Evolutionary conservation across 2,888 invertebrate species (phyloP).

Genomic region (Hymenopus coronatus): DNA sequence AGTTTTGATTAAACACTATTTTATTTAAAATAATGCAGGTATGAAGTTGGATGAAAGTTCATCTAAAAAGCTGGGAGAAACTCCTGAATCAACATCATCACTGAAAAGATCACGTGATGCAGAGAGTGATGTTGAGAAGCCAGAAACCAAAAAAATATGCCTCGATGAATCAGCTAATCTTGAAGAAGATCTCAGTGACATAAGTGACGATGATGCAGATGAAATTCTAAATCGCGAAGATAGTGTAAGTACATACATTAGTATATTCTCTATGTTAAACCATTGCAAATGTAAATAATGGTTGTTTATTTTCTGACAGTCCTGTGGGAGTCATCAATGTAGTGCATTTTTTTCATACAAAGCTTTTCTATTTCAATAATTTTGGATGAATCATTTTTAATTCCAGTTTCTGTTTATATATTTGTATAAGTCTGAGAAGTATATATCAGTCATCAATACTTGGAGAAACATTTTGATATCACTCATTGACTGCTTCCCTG

Average conservation of each 20-base stretch:
- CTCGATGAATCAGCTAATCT: slow-evolving; percentile 46
- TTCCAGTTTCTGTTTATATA: no score
- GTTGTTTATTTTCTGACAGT: neutral
- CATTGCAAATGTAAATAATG: no score
- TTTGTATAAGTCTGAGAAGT: no score
- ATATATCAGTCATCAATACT: no score
- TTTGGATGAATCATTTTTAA: no score
- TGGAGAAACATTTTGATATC: no score
- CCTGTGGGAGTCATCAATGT: no score
- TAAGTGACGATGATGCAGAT: slow-evolving; percentile 79
- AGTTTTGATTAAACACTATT: neutral
- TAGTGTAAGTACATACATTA: slow-evolving; percentile 41
- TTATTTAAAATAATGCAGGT: neutral
- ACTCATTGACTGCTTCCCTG: no score
- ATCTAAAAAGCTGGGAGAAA: slow-evolving; percentile 46
- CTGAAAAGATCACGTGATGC: slow-evolving; percentile 41
- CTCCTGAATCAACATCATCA: slow-evolving; percentile 41
- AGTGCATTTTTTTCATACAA: no score
- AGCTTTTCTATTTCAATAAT: no score
- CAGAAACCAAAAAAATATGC: slow-evolving; percentile 50
- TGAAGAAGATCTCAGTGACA: slow-evolving; percentile 71
- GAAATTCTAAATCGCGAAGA: slow-evolving; percentile 81
- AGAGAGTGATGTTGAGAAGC: slow-evolving; percentile 46
- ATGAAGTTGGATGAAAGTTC: slow-evolving; percentile 43
- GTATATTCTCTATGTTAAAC: neutral